Base-by-base conservation (phyloP, 1,140 invertebrate species). In the Lerema accius region DNA sequence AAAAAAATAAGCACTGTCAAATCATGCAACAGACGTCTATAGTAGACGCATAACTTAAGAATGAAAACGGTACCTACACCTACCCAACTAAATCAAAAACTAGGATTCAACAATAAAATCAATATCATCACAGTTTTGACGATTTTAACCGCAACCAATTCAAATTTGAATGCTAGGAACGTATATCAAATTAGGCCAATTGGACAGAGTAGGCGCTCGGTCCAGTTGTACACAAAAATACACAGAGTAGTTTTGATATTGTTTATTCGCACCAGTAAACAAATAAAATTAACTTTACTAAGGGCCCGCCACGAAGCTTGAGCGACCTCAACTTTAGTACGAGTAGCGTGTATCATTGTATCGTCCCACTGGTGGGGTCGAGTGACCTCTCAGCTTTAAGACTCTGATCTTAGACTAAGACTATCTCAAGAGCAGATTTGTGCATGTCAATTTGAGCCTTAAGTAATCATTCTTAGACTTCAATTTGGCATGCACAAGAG, bases 181-280 rank as follows among this genome's bases (percentile, higher is more conserved):
- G 49, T 37, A 51, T 51, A 51, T 51, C 23, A 10, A 51, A 39
- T 15, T 13, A 35, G 49, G 26, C 49, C 49, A 35, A 15, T 15
- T 5, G 32, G 48, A 14, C 28, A n/a, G n/a, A n/a, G n/a, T 4
- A 37, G 5, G 19, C 28, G n/a, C 6, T 15, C 5, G 5, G 5
- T 23, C 19, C 19, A 23, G 19, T 39, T 37, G 15, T 16, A 37
- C 32, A 37, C 37, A 51, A 51, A 10, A 51, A 51, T 51, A 51
- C 49, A 51, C 49, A 51, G 35, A 39, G 32, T 39, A 37, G 43
- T 32, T 51, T 51, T 51, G 32, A 51, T 39, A 51, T 39, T 51
- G 49, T 51, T 51, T 51, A 51, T 51, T 51, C 49, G 49, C 28
- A 39, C 28, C 49, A 51, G 14, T 51, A 39, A 51, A 51, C 49